Conservation (phyloP, 2,888 invertebrate species). For the Hydropsyche betteni region DNA sequence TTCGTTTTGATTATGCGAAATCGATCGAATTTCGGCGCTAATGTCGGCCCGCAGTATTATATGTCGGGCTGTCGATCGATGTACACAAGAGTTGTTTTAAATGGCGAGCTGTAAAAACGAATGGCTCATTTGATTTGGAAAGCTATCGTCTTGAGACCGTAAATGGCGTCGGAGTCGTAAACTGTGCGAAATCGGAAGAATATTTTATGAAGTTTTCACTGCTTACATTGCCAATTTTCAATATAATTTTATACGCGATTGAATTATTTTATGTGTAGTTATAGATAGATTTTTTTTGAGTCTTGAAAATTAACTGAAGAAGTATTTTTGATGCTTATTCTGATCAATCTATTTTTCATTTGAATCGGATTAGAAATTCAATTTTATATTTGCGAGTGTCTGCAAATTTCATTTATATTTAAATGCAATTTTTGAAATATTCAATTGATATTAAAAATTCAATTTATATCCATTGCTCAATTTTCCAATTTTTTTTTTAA, state of each 20-base stretch:
- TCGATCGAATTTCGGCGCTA: neutral
- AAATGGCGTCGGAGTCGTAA: constrained; percentile 34
- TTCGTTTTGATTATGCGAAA: neutral
- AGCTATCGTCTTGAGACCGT: constrained; percentile 44
- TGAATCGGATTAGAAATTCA: neutral
- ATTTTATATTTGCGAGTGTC: too few species aligned
- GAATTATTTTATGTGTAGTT: neutral
- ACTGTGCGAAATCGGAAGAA: constrained; percentile 33
- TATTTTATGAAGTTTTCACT: constrained; percentile 32
- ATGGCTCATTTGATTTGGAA: constrained; percentile 59
- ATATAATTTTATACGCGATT: neutral
- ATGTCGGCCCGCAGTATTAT: neutral
- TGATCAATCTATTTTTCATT: neutral
- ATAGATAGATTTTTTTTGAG: neutral
- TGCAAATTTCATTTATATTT: too few species aligned
- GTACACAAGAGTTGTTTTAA: constrained; percentile 53
- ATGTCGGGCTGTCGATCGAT: constrained; percentile 22
- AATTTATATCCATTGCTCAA: too few species aligned
- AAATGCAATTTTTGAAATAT: too few species aligned
- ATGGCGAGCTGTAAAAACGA: constrained; percentile 59
- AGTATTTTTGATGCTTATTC: neutral
- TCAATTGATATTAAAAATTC: too few species aligned
- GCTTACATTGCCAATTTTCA: constrained; percentile 5
- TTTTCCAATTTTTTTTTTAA: too few species aligned
- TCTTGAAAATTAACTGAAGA: too few species aligned